Percentiles rank a stretch among this genome's conserved stretches.
Evolutionary conservation across 2,888 invertebrate species (phyloP).

Genomic region (Chirona hameri): DNA sequence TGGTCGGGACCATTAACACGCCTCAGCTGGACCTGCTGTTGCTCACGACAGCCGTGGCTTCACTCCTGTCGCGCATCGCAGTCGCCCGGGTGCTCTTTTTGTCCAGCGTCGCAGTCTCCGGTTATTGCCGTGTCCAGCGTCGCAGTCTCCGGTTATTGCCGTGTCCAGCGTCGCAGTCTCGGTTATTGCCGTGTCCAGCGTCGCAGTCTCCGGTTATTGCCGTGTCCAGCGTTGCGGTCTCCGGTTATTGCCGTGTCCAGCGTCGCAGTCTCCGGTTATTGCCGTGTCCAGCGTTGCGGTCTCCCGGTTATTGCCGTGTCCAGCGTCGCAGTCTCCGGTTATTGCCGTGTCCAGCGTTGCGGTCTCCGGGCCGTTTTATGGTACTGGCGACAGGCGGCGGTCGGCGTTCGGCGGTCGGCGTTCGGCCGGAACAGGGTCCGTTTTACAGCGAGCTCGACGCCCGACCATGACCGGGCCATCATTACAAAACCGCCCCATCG

Average conservation of each 20-base stretch:
- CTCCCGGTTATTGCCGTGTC: background rate
- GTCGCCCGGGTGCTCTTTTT: background rate
- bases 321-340: too few species aligned
- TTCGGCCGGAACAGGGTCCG: background rate
- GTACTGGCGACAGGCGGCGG: background rate
- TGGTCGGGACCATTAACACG: too few species aligned
- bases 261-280: too few species aligned
- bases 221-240: background rate
- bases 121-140: background rate
- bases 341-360: background rate
- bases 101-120: background rate
- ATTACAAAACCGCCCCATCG: background rate
- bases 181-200: background rate
- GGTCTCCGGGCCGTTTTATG: background rate
- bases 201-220: background rate
- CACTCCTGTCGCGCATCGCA: too few species aligned
- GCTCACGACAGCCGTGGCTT: too few species aligned
- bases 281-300: background rate
- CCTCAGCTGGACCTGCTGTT: too few species aligned
- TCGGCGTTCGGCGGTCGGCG: background rate
- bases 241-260: background rate
- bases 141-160: background rate
- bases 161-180: background rate
- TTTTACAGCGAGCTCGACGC: background rate
- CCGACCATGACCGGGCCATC: background rate